Conservation (phyloP, 2,797 vertebrate genomes). For the Emys orbicularis region DNA sequence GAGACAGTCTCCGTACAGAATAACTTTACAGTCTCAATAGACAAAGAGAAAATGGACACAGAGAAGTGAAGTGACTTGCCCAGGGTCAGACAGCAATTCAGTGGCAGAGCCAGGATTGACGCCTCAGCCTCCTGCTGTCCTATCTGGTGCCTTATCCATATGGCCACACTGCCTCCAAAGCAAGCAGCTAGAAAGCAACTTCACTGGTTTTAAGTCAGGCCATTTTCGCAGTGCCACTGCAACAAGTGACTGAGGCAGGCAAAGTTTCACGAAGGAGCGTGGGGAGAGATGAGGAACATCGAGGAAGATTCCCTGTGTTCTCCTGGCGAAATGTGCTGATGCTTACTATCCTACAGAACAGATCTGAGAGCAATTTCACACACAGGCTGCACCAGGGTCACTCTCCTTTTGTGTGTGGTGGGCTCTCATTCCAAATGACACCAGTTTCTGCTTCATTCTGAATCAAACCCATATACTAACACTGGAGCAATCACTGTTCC, state of each 20-base stretch:
- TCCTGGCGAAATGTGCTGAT: not conserved
- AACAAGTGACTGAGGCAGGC: not conserved
- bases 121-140: not conserved
- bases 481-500: not conserved
- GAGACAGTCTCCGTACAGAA: not conserved
- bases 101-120: not conserved
- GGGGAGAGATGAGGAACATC: not conserved
- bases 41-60: not conserved
- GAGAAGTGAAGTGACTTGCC: not conserved
- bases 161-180: not conserved
- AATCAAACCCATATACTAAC: not conserved
- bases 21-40: not conserved
- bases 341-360: not conserved
- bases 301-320: not conserved
- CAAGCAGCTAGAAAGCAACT: fast-evolving
- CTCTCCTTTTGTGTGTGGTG: not conserved
- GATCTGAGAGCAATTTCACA: not conserved
- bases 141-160: not conserved
- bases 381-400: not conserved
- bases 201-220: not conserved
- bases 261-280: not conserved
- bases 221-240: not conserved
- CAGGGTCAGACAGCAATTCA: not conserved
- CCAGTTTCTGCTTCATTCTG: not conserved
- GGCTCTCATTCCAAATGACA: not conserved